Evolutionary conservation across 2,888 invertebrate genomes (phyloP).

Genomic region (Diadromus collaris): DNA sequence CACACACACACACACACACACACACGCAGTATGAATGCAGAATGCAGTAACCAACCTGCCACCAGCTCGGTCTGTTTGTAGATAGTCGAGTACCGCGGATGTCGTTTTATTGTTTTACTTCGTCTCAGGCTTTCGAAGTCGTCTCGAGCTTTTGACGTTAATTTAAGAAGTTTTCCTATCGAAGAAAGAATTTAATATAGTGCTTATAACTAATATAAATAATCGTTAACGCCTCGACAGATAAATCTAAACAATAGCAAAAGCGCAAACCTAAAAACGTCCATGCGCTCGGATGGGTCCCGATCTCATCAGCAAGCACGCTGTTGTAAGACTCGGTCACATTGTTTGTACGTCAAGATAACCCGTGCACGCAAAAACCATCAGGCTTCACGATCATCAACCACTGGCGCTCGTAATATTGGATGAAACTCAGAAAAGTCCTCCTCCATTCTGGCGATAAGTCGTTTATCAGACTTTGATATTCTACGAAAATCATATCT

Average conservation of each 20-base stretch:
- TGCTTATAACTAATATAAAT: background rate
- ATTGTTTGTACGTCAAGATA: slow-evolving; percentile 47
- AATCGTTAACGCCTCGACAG: background rate
- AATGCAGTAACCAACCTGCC: slow-evolving; percentile 17
- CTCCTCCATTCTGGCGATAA: slow-evolving; percentile 2
- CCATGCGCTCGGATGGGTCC: slow-evolving; percentile 17
- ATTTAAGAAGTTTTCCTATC: slow-evolving; percentile 26
- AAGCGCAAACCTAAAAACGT: slow-evolving; percentile 20
- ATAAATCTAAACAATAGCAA: background rate
- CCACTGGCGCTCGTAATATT: slow-evolving; percentile 47
- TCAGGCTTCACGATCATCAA: slow-evolving; percentile 38
- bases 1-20: too few species aligned
- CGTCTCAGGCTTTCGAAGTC: slow-evolving; percentile 28
- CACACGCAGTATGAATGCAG: too few species aligned
- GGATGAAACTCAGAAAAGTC: background rate
- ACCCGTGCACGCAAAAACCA: slow-evolving; percentile 45
- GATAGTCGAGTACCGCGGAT: slow-evolving; percentile 26
- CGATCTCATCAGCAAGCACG: background rate
- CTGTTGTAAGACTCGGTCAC: slow-evolving; percentile 29
- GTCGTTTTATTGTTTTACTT: slow-evolving; percentile 18
- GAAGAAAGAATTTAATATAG: background rate
- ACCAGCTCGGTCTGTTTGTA: slow-evolving; percentile 15
- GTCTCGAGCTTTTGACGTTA: slow-evolving; percentile 23
- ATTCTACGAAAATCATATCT: background rate
- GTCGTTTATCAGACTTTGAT: background rate